A percentile compares a stretch with the other conserved stretches of the same genome.
These are phyloP conservation scores for Corythoichthys intestinalis DNA, from an alignment of 2,113 vertebrate genomes.

Conservation along the genomic window DNA sequence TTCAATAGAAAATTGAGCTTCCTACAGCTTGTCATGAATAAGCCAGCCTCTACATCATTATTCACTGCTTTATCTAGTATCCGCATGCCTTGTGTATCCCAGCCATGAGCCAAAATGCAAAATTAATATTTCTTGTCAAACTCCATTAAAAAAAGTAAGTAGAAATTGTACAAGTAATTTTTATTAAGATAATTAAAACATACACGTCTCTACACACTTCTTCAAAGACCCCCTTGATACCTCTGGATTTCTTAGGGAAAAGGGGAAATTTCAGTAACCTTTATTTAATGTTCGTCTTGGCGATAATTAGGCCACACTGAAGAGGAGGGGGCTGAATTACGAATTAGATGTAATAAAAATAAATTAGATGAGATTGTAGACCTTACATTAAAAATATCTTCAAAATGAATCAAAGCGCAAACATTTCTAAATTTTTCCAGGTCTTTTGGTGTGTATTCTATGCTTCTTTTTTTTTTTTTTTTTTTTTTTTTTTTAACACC, in stretches of 20 bases:
- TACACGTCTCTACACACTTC: conserved; percentile 6
- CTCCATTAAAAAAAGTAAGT: background rate
- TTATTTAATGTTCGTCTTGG: conserved; percentile 48
- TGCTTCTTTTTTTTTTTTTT: too few relatives aligned
- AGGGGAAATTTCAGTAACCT: conserved; percentile 37
- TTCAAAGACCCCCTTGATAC: conserved; percentile 16
- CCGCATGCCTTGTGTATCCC: background rate
- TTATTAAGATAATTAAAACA: conserved; percentile 22
- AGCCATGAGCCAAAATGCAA: background rate
- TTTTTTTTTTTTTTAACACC: too few relatives aligned
- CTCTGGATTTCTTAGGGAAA: conserved; percentile 25
- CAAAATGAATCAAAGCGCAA: too few relatives aligned
- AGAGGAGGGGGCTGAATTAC: conserved; percentile 35
- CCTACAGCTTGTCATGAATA: background rate
- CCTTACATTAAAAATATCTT: background rate
- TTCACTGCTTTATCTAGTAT: background rate
- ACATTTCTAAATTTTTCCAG: too few relatives aligned
- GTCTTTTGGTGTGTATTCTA: too few relatives aligned
- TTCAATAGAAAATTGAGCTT: background rate
- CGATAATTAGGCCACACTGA: conserved; percentile 38
- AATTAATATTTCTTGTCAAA: conserved; percentile 8
- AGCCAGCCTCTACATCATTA: background rate
- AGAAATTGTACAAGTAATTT: conserved; percentile 5
- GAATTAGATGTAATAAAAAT: conserved; percentile 28
- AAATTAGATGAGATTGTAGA: background rate